Percentiles rank a stretch among this genome's conserved stretches.
These are phyloP conservation scores for Metellina segmentata DNA, from an alignment of 2,888 invertebrate genomes.

Conservation along the genomic window DNA sequence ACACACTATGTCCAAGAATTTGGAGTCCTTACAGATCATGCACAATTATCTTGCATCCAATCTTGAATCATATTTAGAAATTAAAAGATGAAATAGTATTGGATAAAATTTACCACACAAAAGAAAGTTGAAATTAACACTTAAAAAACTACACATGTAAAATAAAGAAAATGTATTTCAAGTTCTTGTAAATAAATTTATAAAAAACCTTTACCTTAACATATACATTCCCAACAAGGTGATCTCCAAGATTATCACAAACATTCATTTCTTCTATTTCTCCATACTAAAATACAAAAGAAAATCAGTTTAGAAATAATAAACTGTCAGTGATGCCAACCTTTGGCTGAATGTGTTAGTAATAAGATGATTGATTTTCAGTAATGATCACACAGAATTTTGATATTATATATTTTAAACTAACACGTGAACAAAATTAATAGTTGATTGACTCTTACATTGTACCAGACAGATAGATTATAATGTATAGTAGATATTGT, in stretches of 20 bases:
- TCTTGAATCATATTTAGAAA: too few species aligned
- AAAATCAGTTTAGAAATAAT: neutral
- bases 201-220: slow-evolving; percentile 88
- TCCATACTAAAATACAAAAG: slow-evolving; percentile 86
- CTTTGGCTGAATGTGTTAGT: too few species aligned
- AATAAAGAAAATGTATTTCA: too few species aligned
- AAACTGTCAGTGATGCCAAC: neutral
- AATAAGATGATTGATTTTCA: too few species aligned
- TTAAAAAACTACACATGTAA: neutral
- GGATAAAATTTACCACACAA: slow-evolving; percentile 1
- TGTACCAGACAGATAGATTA: neutral
- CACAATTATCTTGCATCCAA: too few species aligned
- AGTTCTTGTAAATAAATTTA: too few species aligned
- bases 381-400: neutral
- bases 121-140: neutral
- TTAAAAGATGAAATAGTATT: neutral
- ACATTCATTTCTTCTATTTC: slow-evolving; percentile 99
- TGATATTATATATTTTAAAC: neutral
- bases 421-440: too few species aligned
- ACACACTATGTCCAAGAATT: too few species aligned
- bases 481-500: neutral
- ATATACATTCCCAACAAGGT: slow-evolving; percentile 99
- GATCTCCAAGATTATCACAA: slow-evolving; percentile 99
- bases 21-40: too few species aligned
- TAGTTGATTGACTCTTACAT: neutral